These are phyloP conservation scores for Heteronetta atricapilla DNA, from an alignment of 2,113 vertebrate genomes.

Conservation along the genomic window DNA sequence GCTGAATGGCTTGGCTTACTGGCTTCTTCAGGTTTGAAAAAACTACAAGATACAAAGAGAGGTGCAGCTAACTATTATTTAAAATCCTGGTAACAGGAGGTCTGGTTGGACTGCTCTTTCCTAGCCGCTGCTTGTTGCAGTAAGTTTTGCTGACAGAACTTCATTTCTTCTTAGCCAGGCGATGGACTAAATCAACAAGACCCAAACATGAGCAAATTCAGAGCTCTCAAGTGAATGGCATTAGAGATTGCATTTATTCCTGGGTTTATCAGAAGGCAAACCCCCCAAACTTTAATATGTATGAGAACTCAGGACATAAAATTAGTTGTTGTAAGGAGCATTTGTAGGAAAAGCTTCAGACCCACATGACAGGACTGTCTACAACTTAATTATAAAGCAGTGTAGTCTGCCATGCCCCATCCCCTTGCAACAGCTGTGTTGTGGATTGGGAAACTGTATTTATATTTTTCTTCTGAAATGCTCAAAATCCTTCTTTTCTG, in stretches of 20 bases:
- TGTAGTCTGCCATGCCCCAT: background rate
- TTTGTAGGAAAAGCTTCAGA: background rate
- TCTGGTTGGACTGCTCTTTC: background rate
- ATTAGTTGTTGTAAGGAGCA: background rate
- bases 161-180: background rate
- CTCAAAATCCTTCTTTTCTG: background rate
- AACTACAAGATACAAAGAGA: background rate
- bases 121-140: background rate
- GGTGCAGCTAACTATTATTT: background rate
- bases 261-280: background rate
- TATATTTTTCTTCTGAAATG: background rate
- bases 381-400: background rate
- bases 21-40: background rate
- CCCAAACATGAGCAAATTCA: background rate
- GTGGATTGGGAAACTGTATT: background rate
- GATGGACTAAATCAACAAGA: background rate
- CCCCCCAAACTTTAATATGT: background rate
- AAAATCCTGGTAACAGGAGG: background rate
- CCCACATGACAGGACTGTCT: background rate
- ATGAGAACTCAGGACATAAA: background rate
- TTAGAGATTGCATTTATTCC: background rate
- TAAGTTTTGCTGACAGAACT: background rate
- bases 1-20: background rate
- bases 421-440: background rate
- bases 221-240: background rate